These are phyloP conservation scores for Clivina fossor DNA, from an alignment of 2,888 invertebrate genomes.

Conservation along the genomic window DNA sequence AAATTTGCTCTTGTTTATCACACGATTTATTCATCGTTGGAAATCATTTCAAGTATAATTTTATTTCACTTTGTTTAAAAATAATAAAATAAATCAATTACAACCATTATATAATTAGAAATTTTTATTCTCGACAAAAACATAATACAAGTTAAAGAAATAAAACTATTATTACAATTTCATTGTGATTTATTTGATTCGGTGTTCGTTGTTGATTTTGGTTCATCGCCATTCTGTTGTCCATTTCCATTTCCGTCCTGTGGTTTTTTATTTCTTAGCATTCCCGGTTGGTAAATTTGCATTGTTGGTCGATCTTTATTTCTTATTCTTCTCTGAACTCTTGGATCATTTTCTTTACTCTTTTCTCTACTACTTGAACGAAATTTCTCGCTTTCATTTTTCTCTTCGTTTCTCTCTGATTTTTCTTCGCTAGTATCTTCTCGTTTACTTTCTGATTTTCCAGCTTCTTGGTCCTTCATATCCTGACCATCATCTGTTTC, in stretches of 20 bases:
- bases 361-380: constrained; percentile 16
- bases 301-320: constrained; percentile 84
- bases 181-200: constrained; percentile 20
- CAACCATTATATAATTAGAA: too few species aligned
- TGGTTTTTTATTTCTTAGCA: too few species aligned
- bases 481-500: constrained; percentile 36
- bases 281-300: constrained; percentile 88
- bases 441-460: constrained; percentile 35
- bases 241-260: constrained; percentile 60
- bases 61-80: too few species aligned
- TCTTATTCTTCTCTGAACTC: constrained; percentile 58
- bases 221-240: constrained; percentile 51
- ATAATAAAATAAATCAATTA: too few species aligned
- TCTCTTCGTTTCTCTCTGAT: constrained; percentile 23
- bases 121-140: too few species aligned
- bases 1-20: too few species aligned
- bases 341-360: constrained; percentile 53
- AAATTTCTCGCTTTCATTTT: constrained; percentile 14
- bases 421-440: constrained; percentile 4
- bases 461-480: too few species aligned
- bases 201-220: constrained; percentile 12
- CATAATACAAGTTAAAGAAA: too few species aligned
- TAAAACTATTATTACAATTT: too few species aligned
- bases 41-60: too few species aligned
- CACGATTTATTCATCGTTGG: too few species aligned